Base-by-base conservation (phyloP, 2,113 vertebrate species). In the Progne subis region DNA sequence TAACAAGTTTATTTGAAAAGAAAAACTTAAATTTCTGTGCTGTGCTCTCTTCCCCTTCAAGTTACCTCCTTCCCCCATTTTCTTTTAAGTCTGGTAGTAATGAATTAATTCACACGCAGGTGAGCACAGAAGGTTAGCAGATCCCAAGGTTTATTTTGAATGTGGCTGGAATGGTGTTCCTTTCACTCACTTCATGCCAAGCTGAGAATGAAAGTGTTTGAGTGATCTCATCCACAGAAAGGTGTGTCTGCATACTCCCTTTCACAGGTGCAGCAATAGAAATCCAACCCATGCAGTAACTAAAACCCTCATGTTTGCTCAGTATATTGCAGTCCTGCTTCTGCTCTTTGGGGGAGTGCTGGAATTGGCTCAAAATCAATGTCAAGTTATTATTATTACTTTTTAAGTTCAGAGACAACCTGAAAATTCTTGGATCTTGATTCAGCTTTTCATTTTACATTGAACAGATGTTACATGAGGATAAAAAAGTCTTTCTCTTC, bases 141-240 rank as follows among this genome's bases (percentile, higher is more conserved):
- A 91, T 86, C 67, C 52, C 72, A 60, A 93, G 39, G 75, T 95
- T 95, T 95, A 59, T 95, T 94, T 96, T 93, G 82, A 82, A 56
- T 92, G 69, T 80, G 83, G 60, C 86, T 79, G 67, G 41, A 52
- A 88, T 88, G 46, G 43, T 94, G 83, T 64, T 63, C 37, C 61
- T 84, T 96, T 88, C 61, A 67, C 60, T 89, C 17, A 63, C 10
- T n/a, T 50, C 28, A 8, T 94, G 89, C 86, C 86, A 95, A 95
- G 90, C 63, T 91, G 55, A 69, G 67, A 87, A 53, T 47, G 89
- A 96, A 95, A 96, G 64, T 81, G 75, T 88, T 83, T 84, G 75
- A 26, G 53, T 97, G 97, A 98, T 90, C 88, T 97, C 97, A 97
- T 81, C 52, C 72, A 64, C 82, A 90, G 78, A 86, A 95, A 95